These are phyloP conservation scores for Procambarus virginalis DNA, from an alignment of 1,140 invertebrate species.

Conservation along the genomic window DNA sequence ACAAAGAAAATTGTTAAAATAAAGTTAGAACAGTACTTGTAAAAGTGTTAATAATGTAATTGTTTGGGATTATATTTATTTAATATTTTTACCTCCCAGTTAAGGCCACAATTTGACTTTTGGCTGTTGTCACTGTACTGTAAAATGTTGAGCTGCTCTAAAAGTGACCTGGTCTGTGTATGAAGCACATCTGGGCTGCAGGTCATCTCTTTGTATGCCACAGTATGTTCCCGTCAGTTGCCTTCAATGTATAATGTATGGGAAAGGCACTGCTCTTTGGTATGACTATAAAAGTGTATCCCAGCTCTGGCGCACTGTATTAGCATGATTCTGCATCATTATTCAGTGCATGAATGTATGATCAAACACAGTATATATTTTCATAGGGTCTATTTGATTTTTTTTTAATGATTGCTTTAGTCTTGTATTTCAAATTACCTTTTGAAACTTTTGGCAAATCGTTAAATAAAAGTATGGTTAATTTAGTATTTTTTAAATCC, in stretches of 20 bases:
- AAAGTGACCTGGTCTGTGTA: slow-evolving; percentile 54
- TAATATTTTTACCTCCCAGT: background rate
- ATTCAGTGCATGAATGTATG: no score
- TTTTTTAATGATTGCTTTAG: no score
- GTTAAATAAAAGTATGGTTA: no score
- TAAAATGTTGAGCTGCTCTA: slow-evolving; percentile 35
- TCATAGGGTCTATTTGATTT: no score
- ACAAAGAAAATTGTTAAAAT: no score
- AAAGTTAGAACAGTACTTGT: no score
- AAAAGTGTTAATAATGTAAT: no score
- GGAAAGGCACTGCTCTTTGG: background rate
- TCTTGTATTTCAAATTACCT: no score
- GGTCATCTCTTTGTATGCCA: slow-evolving; percentile 1
- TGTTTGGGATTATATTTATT: no score
- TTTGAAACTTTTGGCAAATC: no score
- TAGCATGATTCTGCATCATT: background rate
- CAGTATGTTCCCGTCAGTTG: background rate
- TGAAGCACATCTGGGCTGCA: slow-evolving; percentile 56
- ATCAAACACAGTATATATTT: no score
- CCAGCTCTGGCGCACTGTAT: slow-evolving; percentile 21
- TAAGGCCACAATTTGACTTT: background rate
- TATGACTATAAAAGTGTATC: slow-evolving; percentile 28
- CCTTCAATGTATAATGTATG: background rate
- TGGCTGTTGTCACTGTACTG: background rate
- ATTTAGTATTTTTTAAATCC: no score